Percentiles rank a stretch among this genome's conserved stretches.
Evolutionary conservation across 2,888 invertebrate species (phyloP).

Genomic region (Meliscaeva auricollis): DNA sequence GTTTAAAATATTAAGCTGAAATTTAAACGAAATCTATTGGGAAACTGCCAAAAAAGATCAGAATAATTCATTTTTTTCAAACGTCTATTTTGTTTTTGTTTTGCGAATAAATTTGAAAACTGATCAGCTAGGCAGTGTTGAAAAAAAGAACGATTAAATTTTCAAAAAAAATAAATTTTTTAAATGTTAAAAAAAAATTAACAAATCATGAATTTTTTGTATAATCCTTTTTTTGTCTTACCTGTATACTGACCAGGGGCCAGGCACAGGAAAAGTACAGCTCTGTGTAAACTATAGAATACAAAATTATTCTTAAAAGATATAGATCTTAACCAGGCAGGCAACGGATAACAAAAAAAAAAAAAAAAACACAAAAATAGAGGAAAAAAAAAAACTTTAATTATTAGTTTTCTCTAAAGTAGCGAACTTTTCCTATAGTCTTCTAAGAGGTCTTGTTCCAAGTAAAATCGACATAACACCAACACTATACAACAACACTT

Average conservation of each 20-base stretch:
- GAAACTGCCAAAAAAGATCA: no score
- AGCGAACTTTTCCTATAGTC: constrained; percentile 60
- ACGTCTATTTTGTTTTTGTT: no score
- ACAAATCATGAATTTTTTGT: no score
- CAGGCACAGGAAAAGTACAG: not conserved
- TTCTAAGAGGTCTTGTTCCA: constrained; percentile 51
- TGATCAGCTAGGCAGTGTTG: no score
- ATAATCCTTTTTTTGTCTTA: no score
- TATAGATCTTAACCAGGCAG: not conserved
- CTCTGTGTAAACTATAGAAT: not conserved
- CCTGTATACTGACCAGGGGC: not conserved
- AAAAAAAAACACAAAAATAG: not conserved
- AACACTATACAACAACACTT: not conserved
- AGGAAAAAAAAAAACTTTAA: constrained; percentile 40
- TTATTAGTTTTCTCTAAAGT: constrained; percentile 63
- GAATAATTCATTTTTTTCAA: no score
- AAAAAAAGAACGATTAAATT: no score
- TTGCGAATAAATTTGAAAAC: no score
- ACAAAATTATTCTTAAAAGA: not conserved
- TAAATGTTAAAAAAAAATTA: no score
- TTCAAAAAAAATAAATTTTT: no score
- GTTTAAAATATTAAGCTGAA: no score
- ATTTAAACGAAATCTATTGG: no score
- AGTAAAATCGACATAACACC: constrained; percentile 64
- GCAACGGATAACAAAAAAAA: constrained; percentile 6